Conservation (phyloP, 1,140 invertebrate species). For the Drosophila bifasciata region DNA sequence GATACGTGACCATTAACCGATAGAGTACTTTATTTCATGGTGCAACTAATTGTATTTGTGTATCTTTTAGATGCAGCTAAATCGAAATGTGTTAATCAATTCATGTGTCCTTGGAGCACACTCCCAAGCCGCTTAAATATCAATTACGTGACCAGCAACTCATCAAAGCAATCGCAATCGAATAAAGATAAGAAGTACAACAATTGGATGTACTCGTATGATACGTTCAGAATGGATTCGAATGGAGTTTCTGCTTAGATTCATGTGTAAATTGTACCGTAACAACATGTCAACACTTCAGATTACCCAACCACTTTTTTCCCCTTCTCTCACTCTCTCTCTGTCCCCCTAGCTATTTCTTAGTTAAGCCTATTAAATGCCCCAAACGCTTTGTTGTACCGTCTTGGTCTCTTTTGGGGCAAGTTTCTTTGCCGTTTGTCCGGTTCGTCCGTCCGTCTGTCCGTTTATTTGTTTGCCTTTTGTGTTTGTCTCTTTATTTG, state of each 20-base stretch:
- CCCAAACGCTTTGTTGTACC: conserved; percentile 75
- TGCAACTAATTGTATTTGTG: neutral
- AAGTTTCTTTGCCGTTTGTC: conserved; percentile 41
- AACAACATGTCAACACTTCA: conserved; percentile 70
- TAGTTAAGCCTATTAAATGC: conserved; percentile 82
- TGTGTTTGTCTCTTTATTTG: conserved; percentile 82
- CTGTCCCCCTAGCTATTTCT: conserved; percentile 12
- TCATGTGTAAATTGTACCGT: conserved; percentile 55
- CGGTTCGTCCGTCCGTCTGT: conserved; percentile 22
- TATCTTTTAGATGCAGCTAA: neutral
- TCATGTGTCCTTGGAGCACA: conserved; percentile 14
- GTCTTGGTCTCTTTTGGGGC: conserved; percentile 39
- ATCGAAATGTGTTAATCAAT: conserved; percentile 34
- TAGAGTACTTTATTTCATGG: conserved; percentile 2
- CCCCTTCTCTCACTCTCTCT: neutral
- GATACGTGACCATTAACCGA: conserved; percentile 6
- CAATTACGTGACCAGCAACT: conserved; percentile 16
- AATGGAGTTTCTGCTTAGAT: conserved; percentile 54
- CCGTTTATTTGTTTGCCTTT: conserved; percentile 77
- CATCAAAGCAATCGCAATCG: conserved; percentile 40
- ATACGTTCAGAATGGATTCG: conserved; percentile 38
- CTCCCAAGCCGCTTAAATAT: conserved; percentile 21
- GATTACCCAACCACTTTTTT: too few relatives aligned
- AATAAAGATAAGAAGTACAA: conserved; percentile 10
- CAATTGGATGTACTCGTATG: conserved; percentile 22